Base-by-base conservation (phyloP, 2,888 invertebrate species). In the Lasioglossum figueresi region DNA sequence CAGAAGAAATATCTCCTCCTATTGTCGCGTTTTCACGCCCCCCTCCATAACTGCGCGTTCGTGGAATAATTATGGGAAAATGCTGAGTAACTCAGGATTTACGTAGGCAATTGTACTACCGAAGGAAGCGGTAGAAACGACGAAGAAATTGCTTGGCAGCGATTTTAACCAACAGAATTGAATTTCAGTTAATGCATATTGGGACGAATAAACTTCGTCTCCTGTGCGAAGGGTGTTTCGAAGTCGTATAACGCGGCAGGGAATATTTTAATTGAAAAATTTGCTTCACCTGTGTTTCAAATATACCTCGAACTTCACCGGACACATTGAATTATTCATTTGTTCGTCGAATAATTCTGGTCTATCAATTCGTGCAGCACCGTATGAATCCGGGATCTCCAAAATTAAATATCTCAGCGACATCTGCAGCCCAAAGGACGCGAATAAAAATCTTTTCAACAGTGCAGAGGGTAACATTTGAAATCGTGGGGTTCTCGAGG, bases 391-490 rank as follows among this genome's bases (percentile, higher is more conserved):
- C 52, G 23, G 10, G 1, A 14, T n/a, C 23, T 10, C n/a, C n/a
- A 2, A 52, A n/a, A 52, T 52, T 63, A 31, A 31, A 63, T 63
- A 66, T 16, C n/a, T 16, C 23, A 72, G 86, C 88, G 88, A 88
- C 88, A 88, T 88, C 88, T 88, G 56, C 77, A 31, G 63, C 0
- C 0, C 16, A 16, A 23, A 37, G 56, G 34, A 12, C 23, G 34
- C 5, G 8, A 59, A 63, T 63, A 79, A 56, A 37, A 66, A 34
- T 5, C 19, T 43, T 10, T 16, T 16, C 40, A 6, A 2, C 16
- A 14, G 59, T n/a, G 27, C 59, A 63, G 63, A 63, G 63, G 63
- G 89, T 90, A 89, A 86, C 76, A 14, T 34, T 31, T 45, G 56
- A 31, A 52, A 68, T 48, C 6, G 12, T 63, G 16, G 56, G 68